phyloP scores from a whole-genome alignment of 2,113 vertebrate species.

The Bujurquina vittata region DNA sequence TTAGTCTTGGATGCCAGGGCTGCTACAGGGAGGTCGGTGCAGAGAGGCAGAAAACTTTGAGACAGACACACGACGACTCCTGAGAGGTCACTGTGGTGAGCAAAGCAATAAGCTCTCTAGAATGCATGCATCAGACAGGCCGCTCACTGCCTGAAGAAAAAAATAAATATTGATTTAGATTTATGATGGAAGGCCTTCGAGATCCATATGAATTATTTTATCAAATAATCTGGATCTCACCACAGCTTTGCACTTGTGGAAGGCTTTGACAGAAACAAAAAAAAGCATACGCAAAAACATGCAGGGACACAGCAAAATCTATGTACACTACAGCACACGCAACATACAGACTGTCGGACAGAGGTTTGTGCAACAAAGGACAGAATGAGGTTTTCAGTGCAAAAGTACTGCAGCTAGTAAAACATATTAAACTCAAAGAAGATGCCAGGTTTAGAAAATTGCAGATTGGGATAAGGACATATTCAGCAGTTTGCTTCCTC shows the following conservation, averaged over 20 bases:
- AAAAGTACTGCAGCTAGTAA: conserved; percentile 41
- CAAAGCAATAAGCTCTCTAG: conserved; percentile 12
- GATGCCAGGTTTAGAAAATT: conserved; percentile 30
- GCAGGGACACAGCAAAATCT: conserved; percentile 54
- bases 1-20: too few species aligned
- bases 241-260: conserved; percentile 2
- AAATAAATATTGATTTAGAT: neutral
- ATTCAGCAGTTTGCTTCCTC: conserved; percentile 37
- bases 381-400: conserved; percentile 20
- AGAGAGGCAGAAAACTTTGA: conserved; percentile 21
- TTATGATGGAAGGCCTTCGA: neutral
- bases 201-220: conserved; percentile 1
- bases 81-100: conserved; percentile 13
- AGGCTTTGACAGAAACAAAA: neutral
- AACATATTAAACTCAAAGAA: neutral
- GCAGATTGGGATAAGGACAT: neutral
- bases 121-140: conserved; percentile 44
- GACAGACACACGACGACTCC: conserved; percentile 28
- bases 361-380: conserved; percentile 16
- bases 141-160: neutral
- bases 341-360: conserved; percentile 17
- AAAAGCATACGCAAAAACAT: conserved; percentile 54
- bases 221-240: conserved; percentile 25
- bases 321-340: conserved; percentile 41
- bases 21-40: neutral